phyloP scores from a whole-genome alignment of 2,113 vertebrate genomes.

The Anolis carolinensis region DNA sequence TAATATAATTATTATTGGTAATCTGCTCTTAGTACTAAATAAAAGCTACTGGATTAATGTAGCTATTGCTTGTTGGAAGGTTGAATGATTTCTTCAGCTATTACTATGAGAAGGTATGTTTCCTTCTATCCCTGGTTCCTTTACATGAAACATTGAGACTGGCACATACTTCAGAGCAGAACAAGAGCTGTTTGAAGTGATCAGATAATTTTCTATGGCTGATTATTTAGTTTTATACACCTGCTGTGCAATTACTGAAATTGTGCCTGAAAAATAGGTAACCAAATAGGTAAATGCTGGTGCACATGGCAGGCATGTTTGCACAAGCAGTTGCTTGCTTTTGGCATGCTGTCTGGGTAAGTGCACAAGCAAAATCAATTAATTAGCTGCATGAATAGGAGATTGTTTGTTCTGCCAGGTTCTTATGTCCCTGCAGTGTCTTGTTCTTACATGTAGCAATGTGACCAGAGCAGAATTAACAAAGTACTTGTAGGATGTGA shows the following conservation, averaged over 20 bases:
- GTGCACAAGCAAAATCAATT: slow-evolving; percentile 37
- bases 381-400: slow-evolving; percentile 29
- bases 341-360: slow-evolving; percentile 14
- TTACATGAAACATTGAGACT: background rate
- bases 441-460: accelerated
- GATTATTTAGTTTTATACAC: background rate
- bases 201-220: slow-evolving; percentile 6
- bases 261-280: slow-evolving; percentile 32
- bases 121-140: background rate
- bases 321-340: slow-evolving; percentile 43
- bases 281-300: background rate
- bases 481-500: accelerated
- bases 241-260: background rate
- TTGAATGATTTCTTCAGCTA: slow-evolving; percentile 35
- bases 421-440: background rate
- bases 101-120: accelerated
- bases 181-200: background rate
- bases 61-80: slow-evolving; percentile 31
- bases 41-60: background rate
- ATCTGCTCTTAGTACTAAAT: accelerated
- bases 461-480: accelerated
- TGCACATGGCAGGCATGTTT: slow-evolving; percentile 29
- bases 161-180: slow-evolving; percentile 17
- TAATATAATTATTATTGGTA: background rate
- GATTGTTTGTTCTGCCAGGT: slow-evolving; percentile 41